Conservation (phyloP, 2,888 invertebrate genomes). For the Nezara viridula region DNA sequence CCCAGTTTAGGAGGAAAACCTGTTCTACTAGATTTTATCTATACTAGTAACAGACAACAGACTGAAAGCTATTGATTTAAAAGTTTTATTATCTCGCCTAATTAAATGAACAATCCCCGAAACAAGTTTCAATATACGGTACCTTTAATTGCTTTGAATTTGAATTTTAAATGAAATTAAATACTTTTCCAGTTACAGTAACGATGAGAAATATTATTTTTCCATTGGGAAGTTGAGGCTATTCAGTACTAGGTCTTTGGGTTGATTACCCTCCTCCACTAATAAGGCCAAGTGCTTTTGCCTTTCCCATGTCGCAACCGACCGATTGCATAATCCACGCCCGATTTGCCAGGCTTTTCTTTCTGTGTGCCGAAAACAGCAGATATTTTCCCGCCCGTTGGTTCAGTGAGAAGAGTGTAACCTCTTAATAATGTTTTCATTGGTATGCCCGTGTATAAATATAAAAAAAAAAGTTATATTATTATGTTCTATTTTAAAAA, state of each 20-base stretch:
- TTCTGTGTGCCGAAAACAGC: neutral
- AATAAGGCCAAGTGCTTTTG: conserved; percentile 26
- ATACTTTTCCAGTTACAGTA: neutral
- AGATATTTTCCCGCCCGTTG: neutral
- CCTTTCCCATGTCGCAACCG: conserved; percentile 26
- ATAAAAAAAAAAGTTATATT: too few relatives aligned
- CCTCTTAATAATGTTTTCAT: too few relatives aligned
- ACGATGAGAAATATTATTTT: neutral
- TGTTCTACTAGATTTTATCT: neutral
- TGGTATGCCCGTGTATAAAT: too few relatives aligned
- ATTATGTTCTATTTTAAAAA: too few relatives aligned
- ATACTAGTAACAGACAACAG: too few relatives aligned
- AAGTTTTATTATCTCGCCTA: neutral
- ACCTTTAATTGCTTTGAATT: neutral
- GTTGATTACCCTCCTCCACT: neutral
- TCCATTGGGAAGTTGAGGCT: neutral
- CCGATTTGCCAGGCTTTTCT: neutral
- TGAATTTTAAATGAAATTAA: too few relatives aligned
- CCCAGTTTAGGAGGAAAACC: neutral
- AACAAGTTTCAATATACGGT: neutral
- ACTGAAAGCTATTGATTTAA: too few relatives aligned
- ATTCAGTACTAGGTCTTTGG: neutral
- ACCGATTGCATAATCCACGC: conserved; percentile 15
- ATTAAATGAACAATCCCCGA: neutral
- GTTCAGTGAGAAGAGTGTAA: neutral